Evolutionary conservation across 2,888 invertebrate genomes (phyloP).

Genomic region (Amaurobius ferox): DNA sequence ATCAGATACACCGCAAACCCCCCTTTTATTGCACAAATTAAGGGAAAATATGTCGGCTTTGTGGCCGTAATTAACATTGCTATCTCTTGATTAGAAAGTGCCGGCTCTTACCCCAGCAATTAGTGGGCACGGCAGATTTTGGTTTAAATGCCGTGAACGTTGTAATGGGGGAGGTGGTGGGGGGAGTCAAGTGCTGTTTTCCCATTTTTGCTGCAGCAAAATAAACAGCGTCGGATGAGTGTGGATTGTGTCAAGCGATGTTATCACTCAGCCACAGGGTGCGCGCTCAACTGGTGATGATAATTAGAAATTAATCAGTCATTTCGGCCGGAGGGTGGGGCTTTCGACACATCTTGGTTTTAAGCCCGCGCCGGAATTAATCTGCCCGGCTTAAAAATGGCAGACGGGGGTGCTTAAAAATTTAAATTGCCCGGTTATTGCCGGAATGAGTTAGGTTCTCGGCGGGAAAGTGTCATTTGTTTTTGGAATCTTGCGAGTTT

Average conservation of each 20-base stretch:
- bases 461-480: background rate
- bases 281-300: slow-evolving; percentile 54
- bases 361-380: slow-evolving; percentile 1
- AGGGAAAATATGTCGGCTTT: slow-evolving; percentile 71
- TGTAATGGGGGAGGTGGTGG: background rate
- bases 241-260: slow-evolving; percentile 67
- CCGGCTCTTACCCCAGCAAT: slow-evolving; percentile 61
- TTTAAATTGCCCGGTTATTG: slow-evolving; percentile 9
- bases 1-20: slow-evolving; percentile 67
- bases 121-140: slow-evolving; percentile 67
- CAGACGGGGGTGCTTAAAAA: slow-evolving; percentile 13
- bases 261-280: slow-evolving; percentile 37
- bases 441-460: slow-evolving; percentile 4
- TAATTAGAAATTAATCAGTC: slow-evolving; percentile 70
- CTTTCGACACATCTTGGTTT: slow-evolving; percentile 5
- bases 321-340: slow-evolving; percentile 29
- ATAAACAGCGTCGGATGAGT: slow-evolving; percentile 53
- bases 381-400: slow-evolving; percentile 13
- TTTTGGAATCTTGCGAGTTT: background rate
- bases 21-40: slow-evolving; percentile 73
- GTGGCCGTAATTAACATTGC: slow-evolving; percentile 72
- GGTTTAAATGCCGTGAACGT: slow-evolving; percentile 51
- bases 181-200: slow-evolving; percentile 12
- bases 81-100: slow-evolving; percentile 72
- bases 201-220: slow-evolving; percentile 56